Evolutionary conservation across 1,140 invertebrate species (phyloP), one percentile per base, ranked within the genome.

Genomic region (Drosophila ercepeae): DNA sequence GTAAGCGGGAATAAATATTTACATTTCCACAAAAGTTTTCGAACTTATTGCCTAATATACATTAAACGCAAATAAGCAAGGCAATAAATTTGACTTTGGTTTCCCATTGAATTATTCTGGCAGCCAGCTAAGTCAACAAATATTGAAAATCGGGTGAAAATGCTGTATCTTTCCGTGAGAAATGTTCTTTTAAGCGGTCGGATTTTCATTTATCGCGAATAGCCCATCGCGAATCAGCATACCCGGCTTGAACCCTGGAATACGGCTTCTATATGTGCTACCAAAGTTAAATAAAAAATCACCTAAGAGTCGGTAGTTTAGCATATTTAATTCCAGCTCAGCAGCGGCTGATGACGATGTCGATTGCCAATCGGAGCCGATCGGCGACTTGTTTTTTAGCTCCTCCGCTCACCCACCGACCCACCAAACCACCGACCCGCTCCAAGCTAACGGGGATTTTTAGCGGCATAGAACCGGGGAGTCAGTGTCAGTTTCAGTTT

Each of bases 401-500:
- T 27, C 50, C n/a, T 23, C 27, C 19, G 25, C 13, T 39, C 25
- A 18, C 25, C 1, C 23, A n/a, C 21, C 7, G 5, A 4, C n/a
- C 44, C 23, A 13, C 3, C n/a, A 3, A 4, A 5, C 44, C 23
- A 13, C 3, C n/a, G 8, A 14, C 4, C 7, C 21, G 23, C 6
- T 39, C 1, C 13, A 9, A 29, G 11, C 8, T 21, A 67, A 65
- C 21, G 48, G 60, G 64, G 64, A 29, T 67, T 67, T 68, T 67
- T 23, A 49, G 61, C 9, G 36, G 46, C 25, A 13, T 9, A 9
- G 23, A 18, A 13, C 34, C 46, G 59, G 36, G 63, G 60, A 52
- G 39, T 14, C 19, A n/a, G 7, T 16, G 49, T 78, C 81, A 84
- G 83, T 78, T 48, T 60, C 60, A 75, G 78, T 84, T 79, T 60